These are phyloP conservation scores for Lacerta bilineata DNA, from an alignment of 2,797 vertebrate genomes.

Conservation along the genomic window DNA sequence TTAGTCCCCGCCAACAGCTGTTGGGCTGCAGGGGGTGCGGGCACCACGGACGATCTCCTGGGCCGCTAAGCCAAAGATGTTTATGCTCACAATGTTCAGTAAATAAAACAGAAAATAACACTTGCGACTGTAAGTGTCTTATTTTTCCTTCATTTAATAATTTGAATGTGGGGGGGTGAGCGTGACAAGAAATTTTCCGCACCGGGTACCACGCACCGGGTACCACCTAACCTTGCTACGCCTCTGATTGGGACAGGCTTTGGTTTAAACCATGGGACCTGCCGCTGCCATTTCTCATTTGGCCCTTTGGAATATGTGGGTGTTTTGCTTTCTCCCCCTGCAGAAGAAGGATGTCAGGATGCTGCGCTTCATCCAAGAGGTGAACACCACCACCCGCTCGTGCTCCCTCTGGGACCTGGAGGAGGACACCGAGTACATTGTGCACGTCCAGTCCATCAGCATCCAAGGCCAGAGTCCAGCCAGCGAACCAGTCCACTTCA, in stretches of 20 bases:
- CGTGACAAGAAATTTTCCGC: no score
- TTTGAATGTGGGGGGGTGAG: no score
- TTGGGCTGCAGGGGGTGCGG: no score
- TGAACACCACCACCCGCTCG: constrained; percentile 97
- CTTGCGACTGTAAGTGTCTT: no score
- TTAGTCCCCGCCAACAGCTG: no score
- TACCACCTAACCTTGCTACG: no score
- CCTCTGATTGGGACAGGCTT: neutral
- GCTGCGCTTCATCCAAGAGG: constrained; percentile 97
- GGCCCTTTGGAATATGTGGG: neutral
- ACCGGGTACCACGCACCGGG: no score
- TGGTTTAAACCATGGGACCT: neutral
- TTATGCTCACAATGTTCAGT: no score
- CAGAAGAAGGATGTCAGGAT: constrained; percentile 96
- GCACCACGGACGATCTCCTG: no score
- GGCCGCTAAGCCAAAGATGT: no score
- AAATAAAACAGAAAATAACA: no score
- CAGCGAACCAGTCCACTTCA: constrained; percentile 93
- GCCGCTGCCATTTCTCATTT: neutral
- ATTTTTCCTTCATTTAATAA: no score
- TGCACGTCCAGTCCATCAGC: constrained; percentile 95
- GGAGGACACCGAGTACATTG: constrained; percentile 95
- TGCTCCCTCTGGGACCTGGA: constrained; percentile 96
- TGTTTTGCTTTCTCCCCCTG: neutral
- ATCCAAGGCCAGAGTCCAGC: constrained; percentile 93